Evolutionary conservation across 2,113 vertebrate species (phyloP).

Genomic region (Pongo pygmaeus): DNA sequence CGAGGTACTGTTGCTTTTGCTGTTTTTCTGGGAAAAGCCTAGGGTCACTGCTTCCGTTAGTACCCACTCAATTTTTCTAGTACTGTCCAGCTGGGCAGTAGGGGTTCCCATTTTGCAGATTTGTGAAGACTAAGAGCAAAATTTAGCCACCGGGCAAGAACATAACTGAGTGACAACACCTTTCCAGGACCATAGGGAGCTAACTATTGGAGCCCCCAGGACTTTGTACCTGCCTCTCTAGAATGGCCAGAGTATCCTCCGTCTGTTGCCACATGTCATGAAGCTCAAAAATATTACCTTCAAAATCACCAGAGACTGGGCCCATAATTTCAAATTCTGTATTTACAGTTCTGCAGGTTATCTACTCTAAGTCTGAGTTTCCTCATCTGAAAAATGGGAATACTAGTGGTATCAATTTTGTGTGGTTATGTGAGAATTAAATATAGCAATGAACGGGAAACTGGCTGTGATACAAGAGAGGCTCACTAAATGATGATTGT

Average conservation of each 20-base stretch:
- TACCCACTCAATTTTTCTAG: background rate
- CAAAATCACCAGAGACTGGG: background rate
- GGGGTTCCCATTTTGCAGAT: background rate
- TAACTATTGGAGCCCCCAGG: background rate
- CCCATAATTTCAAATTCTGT: background rate
- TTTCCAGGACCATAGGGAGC: background rate
- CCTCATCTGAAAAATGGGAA: background rate
- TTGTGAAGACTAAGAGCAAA: background rate
- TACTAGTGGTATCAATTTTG: background rate
- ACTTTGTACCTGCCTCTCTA: background rate
- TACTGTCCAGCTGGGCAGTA: background rate
- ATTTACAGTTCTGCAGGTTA: background rate
- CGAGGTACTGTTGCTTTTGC: background rate
- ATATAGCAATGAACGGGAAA: background rate
- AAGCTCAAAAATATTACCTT: background rate
- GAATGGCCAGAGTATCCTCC: background rate
- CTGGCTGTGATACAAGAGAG: background rate
- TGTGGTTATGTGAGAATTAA: conserved; percentile 22
- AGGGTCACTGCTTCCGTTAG: background rate
- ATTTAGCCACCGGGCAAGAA: background rate
- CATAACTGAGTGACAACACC: background rate
- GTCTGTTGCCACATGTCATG: background rate
- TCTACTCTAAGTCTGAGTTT: background rate
- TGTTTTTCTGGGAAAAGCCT: background rate
- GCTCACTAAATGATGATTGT: background rate